Evolutionary conservation across 2,888 invertebrate genomes (phyloP), one percentile per base, ranked within the genome.

Genomic region (Lithophane leautieri): DNA sequence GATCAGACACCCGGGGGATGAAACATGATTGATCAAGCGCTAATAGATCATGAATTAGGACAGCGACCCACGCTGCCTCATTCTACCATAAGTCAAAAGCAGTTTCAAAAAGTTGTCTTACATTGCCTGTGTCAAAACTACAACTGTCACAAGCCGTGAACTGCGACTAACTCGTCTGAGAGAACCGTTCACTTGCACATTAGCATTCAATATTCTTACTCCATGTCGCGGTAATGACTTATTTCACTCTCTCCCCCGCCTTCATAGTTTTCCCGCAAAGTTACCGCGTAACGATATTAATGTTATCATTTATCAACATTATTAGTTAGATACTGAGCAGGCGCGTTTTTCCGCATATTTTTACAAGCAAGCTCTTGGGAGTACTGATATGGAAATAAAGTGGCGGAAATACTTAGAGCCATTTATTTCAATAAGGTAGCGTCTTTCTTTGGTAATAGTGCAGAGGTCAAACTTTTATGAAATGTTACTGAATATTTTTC

Each of bases 241-340:
- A 66, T 65, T 71, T 71, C 65, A 71, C 61, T 70, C 62, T 11
- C 61, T 70, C 62, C 8, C 19, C 44, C 28, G 60, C 54, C 60
- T 56, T 34, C 14, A 70, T 61, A 78, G 63, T 72, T 78, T 73
- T 42, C 47, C 14, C 54, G 65, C 50, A 40, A 79, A 74, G 61
- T 82, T 71, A n/a, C 61, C 25, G 16, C 19, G 58, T 84, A 79
- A 82, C 56, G 40, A 72, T 67, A 75, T 72, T 66, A 80, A 81
- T 76, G 72, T 52, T 76, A 74, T 68, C 70, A 71, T 85, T 76
- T 75, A 71, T 82, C 82, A 73, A 69, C 75, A 70, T 80, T 84
- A 75, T 75, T 61, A 78, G 65, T 66, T n/a, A 56, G 28, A 12
- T 34, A 68, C 61, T 52, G n/a, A 62, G 47, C 58, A 25, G 50